Evolutionary conservation across 2,888 invertebrate genomes (phyloP).

Genomic region (Eilema depressum): DNA sequence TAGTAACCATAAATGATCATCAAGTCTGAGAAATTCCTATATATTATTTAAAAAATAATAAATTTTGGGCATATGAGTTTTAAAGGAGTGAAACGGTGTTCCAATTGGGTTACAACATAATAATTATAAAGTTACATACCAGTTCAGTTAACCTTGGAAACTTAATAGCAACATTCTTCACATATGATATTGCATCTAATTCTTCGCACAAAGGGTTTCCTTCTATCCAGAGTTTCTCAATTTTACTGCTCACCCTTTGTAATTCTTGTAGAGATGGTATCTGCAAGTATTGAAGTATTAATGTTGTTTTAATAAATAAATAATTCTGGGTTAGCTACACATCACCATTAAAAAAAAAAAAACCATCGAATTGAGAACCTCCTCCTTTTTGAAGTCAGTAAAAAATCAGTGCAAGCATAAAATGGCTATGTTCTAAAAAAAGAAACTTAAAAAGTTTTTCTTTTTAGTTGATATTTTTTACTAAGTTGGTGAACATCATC

Average conservation of each 20-base stretch:
- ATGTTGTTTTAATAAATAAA: not conserved
- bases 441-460: too few relatives aligned
- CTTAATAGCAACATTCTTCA: conserved; percentile 69
- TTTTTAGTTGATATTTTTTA: too few relatives aligned
- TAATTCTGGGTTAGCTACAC: not conserved
- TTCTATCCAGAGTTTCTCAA: conserved; percentile 80
- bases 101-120: too few relatives aligned
- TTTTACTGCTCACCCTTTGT: conserved; percentile 74
- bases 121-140: conserved; percentile 55
- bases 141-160: conserved; percentile 77
- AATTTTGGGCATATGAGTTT: too few relatives aligned
- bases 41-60: too few relatives aligned
- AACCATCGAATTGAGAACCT: too few relatives aligned
- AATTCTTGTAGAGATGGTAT: conserved; percentile 69
- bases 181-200: conserved; percentile 65
- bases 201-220: conserved; percentile 79
- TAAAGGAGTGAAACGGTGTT: too few relatives aligned
- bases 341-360: not conserved
- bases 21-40: too few relatives aligned
- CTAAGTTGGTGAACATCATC: not conserved
- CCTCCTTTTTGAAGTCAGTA: too few relatives aligned
- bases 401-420: too few relatives aligned
- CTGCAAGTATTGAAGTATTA: conserved; percentile 54
- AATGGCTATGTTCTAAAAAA: too few relatives aligned
- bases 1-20: too few relatives aligned